A percentile compares a stretch with the other conserved stretches of the same genome.
phyloP scores from a whole-genome alignment of 2,888 invertebrate species.

The Acrobasis repandana region DNA sequence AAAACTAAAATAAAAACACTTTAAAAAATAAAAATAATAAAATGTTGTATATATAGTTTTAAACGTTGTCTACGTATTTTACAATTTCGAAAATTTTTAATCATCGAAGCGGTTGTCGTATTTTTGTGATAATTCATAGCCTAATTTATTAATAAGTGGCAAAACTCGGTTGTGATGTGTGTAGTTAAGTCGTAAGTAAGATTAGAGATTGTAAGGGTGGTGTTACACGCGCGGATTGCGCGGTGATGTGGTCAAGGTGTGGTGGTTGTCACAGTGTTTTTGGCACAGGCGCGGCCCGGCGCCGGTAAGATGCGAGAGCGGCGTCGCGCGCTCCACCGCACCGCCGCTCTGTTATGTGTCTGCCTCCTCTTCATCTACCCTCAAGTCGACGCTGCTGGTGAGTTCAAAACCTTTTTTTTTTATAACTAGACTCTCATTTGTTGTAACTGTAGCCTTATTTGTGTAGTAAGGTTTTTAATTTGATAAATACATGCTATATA shows the following conservation, averaged over 20 bases:
- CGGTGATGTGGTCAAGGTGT: constrained; percentile 59
- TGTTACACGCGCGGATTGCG: constrained; percentile 58
- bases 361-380: constrained; percentile 72
- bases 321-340: constrained; percentile 73
- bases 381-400: constrained; percentile 74
- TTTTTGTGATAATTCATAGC: constrained; percentile 74
- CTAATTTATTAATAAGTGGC: constrained; percentile 65
- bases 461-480: no score
- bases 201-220: constrained; percentile 26
- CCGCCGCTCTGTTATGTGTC: constrained; percentile 73
- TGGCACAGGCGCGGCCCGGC: constrained; percentile 80
- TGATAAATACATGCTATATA: no score
- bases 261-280: constrained; percentile 68
- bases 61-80: constrained; percentile 68
- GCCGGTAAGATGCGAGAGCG: constrained; percentile 82
- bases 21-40: constrained; percentile 31
- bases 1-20: constrained; percentile 39
- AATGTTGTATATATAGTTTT: constrained; percentile 52
- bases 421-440: constrained; percentile 48
- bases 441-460: constrained; percentile 20
- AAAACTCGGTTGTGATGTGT: constrained; percentile 83
- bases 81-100: constrained; percentile 68
- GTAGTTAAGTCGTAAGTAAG: constrained; percentile 74
- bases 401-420: constrained; percentile 48
- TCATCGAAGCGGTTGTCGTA: constrained; percentile 83